Conservation (phyloP, 53 echinoderm and acorn worm species). For the Echinarachnius parma region DNA sequence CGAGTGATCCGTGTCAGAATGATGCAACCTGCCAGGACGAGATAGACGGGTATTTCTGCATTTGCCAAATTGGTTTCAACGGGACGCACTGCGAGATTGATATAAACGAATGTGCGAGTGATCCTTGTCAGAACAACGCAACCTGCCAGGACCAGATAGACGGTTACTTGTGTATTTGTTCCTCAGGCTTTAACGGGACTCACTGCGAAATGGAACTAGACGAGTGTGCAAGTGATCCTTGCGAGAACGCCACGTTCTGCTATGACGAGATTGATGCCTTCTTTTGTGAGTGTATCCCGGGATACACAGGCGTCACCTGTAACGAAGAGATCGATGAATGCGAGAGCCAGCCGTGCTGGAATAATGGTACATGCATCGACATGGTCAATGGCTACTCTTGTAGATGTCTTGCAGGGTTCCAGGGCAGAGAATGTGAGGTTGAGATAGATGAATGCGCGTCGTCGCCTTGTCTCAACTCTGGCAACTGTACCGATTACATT, state of each 20-base stretch:
- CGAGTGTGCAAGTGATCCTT: conserved; percentile 25
- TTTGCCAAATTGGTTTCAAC: conserved; percentile 41
- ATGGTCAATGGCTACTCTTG: conserved; percentile 54
- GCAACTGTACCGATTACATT: conserved; percentile 34
- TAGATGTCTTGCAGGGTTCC: conserved; percentile 31
- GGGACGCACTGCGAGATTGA: conserved; percentile 60
- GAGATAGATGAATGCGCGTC: conserved; percentile 46
- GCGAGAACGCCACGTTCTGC: conserved; percentile 10
- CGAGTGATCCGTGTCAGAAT: conserved; percentile 62
- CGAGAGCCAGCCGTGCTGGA: conserved; percentile 47
- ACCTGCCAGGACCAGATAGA: conserved; percentile 31
- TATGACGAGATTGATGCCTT: conserved; percentile 6
- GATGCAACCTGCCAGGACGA: conserved; percentile 60
- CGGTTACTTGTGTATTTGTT: conserved; percentile 15
- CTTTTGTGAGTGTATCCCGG: conserved; percentile 12
- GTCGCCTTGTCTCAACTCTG: conserved; percentile 54
- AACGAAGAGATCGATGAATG: conserved; percentile 41
- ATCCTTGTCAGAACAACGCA: conserved; percentile 71
- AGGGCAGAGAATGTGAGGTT: conserved; percentile 50
- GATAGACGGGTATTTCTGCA: conserved; percentile 32
- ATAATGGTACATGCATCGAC: conserved; percentile 45
- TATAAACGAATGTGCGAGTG: conserved; percentile 65
- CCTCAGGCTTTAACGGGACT: conserved; percentile 5
- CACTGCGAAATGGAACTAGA: conserved; percentile 10
- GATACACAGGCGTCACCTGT: conserved; percentile 18